Base-by-base conservation (phyloP, 2,113 vertebrate species). In the Pomatorhinus ruficollis region DNA sequence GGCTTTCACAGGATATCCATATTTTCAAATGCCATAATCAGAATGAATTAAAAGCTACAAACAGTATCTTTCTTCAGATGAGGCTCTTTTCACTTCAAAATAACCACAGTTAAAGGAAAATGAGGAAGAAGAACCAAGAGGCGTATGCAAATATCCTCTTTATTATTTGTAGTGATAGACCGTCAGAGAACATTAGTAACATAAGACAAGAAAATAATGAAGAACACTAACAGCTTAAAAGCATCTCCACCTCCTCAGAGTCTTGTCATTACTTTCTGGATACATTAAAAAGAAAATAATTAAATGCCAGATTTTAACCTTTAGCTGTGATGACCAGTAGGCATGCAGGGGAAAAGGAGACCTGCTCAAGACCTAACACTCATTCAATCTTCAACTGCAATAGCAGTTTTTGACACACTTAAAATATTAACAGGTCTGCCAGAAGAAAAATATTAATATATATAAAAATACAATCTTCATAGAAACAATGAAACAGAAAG, bases 1-100 rank as follows among this genome's bases (percentile, higher is more conserved):
- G 45, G 15, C 6, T 68, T 31, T 49, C 71, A 47, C 8, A 54
- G 50, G 19, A 47, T 18, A 39, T 16, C 10, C 0, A 0, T 18
- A 24, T 66, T 87, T 83, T 78, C 18, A 66, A 80, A 63, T 6
- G 11, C 10, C 17, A 23, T 28, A 42, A 63, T 18, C 10, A 68
- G 44, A 79, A 82, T 35, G 0, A 93, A 83, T 50, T 49, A 71
- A 64, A 90, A 96, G 35, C 66, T 76, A 66, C 5, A 88, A 93
- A 47, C 1, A 13, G 8, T 5, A 13, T 35, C 18, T 44, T 72
- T n/a, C 68, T 81, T 45, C 68, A 94, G 20, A 56, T 1, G 1
- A 57, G 24, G n/a, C 6, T 69, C 47, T 25, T 27, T 44, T 90
- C 30, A 18, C 23, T 56, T 88, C 44, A 79, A 30, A 83, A 56